Percentiles rank a stretch among this genome's conserved stretches.
phyloP scores from a whole-genome alignment of 2,888 invertebrate species.

The Tenthredo mesomela region DNA sequence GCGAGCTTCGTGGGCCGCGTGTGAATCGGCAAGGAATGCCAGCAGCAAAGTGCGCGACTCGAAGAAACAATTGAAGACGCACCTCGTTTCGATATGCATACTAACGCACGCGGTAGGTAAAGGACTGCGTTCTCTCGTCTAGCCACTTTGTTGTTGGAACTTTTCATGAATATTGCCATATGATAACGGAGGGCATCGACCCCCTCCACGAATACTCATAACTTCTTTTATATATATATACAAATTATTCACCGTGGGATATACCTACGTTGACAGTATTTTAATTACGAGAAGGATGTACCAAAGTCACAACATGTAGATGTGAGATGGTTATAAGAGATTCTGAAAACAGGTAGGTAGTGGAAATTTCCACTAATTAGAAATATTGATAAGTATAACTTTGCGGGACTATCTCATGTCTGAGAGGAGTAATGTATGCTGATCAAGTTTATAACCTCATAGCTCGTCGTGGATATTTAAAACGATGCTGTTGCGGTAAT shows the following conservation, averaged over 20 bases:
- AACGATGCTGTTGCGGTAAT: background rate
- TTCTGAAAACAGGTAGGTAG: background rate
- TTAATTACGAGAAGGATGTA: background rate
- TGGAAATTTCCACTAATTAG: background rate
- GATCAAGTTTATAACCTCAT: background rate
- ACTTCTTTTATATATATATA: background rate
- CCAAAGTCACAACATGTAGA: background rate
- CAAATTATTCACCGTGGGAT: background rate
- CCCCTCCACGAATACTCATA: background rate
- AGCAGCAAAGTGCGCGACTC: conserved; percentile 52
- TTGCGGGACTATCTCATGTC: background rate
- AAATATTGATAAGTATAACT: background rate
- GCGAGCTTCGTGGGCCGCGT: conserved; percentile 69
- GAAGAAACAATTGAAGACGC: conserved; percentile 58
- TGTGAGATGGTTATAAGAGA: background rate
- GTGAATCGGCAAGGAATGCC: conserved; percentile 66
- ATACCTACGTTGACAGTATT: background rate
- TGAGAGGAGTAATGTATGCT: background rate
- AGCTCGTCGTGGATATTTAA: background rate
- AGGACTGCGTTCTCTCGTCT: conserved; percentile 42
- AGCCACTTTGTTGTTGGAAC: conserved; percentile 21
- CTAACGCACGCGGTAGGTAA: conserved; percentile 4
- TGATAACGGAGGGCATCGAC: conserved; percentile 17
- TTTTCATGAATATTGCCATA: conserved; percentile 15
- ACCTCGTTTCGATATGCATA: conserved; percentile 50